Base-by-base conservation (phyloP, 2,888 invertebrate species). In the Drosophila tanythrix region DNA sequence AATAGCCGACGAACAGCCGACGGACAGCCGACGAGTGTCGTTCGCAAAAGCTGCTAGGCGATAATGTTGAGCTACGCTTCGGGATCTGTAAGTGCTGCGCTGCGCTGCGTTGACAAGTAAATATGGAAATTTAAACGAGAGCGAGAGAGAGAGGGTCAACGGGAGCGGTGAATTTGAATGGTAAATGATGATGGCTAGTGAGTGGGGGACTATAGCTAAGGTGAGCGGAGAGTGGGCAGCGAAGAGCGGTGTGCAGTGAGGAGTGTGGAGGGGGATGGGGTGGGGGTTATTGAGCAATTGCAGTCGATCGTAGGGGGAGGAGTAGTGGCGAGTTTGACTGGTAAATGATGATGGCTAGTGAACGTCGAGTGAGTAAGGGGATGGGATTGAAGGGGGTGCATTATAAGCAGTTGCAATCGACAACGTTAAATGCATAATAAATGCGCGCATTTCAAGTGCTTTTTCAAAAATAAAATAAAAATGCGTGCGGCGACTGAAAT, bases 361-460 rank as follows among this genome's bases (percentile, higher is more conserved):
- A 29, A 29, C 25, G 11, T 4, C 31, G 50, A 60, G 51, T 43
- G 48, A 65, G 29, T 65, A 64, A 46, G 3, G 18, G 25, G 31
- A 11, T 43, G 11, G 2, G 13, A 33, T 21, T 11, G 40, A n/a
- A 21, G 40, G 29, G 56, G 11, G 52, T 29, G 25, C 8, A 15
- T 15, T 15, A 15, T 35, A 43, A 61, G 71, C 63, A 72, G 73
- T 68, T 82, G 77, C 73, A 82, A 61, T 63, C 68, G 83, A 75
- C 77, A 82, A 89, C 90, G 90, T 83, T 89, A 87, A 90, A 87
- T 89, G 90, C 89, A 90, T 87, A 90, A 90, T 87, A 89, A 87
- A 90, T 87, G 79, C 71, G 82, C 64, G 71, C 25, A 46, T 75
- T 81, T 83, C 71, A 81, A 74, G 79, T 71, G 74, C 65, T 78